Percentiles rank a stretch among this genome's conserved stretches.
Evolutionary conservation across 2,797 vertebrate species (phyloP).

Genomic region (Taeniopygia guttata): DNA sequence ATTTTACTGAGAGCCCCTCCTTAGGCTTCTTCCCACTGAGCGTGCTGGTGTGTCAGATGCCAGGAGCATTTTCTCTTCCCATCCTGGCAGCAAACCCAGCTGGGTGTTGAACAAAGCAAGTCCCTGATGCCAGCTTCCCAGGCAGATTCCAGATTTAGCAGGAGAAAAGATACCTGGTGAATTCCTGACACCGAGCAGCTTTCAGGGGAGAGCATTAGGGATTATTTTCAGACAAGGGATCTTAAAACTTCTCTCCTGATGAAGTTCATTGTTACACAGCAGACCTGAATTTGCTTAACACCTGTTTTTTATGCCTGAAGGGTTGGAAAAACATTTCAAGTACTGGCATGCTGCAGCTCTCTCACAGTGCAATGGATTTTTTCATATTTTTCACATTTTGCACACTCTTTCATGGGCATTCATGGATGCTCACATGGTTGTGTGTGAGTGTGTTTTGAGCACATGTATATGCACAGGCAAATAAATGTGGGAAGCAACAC

Average conservation of each 20-base stretch:
- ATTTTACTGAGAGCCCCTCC: neutral
- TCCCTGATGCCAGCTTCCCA: neutral
- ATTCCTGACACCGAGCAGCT: neutral
- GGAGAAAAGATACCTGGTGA: neutral
- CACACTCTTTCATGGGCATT: neutral
- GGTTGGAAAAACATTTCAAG: neutral
- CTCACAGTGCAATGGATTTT: neutral
- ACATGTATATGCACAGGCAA: accelerated
- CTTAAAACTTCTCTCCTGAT: neutral
- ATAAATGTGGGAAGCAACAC: neutral
- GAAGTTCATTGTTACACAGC: neutral
- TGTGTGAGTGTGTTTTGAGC: neutral
- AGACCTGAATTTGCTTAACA: neutral
- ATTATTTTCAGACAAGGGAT: neutral
- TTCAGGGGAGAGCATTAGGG: neutral
- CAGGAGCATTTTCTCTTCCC: neutral
- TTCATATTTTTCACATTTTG: neutral
- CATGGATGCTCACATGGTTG: accelerated
- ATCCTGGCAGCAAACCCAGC: neutral
- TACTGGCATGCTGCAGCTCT: neutral
- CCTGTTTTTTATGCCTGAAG: neutral
- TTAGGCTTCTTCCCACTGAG: neutral
- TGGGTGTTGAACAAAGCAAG: neutral
- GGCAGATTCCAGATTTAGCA: neutral
- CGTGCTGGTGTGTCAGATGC: accelerated